Percentiles rank a stretch among this genome's conserved stretches.
phyloP scores from a whole-genome alignment of 2,888 invertebrate genomes.

The Synergus gifuensis region DNA sequence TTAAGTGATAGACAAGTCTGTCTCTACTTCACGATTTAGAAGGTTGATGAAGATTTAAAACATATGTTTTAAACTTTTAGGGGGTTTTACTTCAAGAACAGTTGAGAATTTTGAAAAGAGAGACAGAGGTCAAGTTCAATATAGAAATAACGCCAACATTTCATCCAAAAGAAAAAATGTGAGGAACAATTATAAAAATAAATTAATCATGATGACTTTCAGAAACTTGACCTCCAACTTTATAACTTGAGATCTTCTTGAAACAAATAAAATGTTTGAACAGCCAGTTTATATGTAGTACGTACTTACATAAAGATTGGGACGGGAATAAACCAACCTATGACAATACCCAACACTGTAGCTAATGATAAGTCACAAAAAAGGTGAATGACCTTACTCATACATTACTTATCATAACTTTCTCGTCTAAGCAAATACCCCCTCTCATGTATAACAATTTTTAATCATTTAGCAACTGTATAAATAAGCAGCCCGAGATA shows the following conservation, averaged over 20 bases:
- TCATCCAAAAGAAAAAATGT: background rate
- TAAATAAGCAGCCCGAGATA: background rate
- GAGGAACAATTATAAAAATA: background rate
- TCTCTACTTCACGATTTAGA: no score
- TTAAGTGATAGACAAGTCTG: no score
- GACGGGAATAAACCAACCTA: constrained; percentile 27
- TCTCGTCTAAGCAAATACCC: constrained; percentile 33
- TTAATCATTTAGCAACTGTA: constrained; percentile 27
- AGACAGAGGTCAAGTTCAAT: no score
- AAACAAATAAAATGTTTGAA: constrained; percentile 7
- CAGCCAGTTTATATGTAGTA: background rate
- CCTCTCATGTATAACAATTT: background rate
- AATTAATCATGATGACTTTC: background rate
- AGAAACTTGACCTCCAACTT: constrained; percentile 5
- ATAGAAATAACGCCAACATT: background rate
- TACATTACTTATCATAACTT: constrained; percentile 15
- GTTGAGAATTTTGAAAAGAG: no score
- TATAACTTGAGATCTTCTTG: background rate
- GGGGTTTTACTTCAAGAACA: no score
- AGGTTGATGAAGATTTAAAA: no score
- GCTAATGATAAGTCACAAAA: constrained; percentile 37
- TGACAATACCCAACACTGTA: constrained; percentile 27
- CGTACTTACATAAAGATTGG: constrained; percentile 1
- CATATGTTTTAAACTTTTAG: no score
- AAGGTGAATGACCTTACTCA: constrained; percentile 34